phyloP scores from a whole-genome alignment of 2,113 vertebrate genomes.

The Paraplagusia blochii region DNA sequence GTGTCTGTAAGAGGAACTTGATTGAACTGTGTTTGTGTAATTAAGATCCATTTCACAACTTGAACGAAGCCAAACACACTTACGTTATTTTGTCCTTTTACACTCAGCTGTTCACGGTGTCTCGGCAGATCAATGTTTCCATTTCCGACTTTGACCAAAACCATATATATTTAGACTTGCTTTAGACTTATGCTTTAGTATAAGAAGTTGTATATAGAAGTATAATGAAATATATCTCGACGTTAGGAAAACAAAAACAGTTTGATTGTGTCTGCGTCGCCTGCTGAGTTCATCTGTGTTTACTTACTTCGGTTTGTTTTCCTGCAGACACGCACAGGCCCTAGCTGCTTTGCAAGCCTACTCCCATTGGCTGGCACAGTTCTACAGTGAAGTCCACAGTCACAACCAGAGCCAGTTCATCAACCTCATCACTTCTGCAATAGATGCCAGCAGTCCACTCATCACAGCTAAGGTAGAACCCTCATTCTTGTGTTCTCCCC shows the following conservation, averaged over 20 bases:
- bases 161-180: too few relatives aligned
- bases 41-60: too few relatives aligned
- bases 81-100: neutral
- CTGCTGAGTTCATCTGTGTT: neutral
- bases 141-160: too few relatives aligned
- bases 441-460: slow-evolving; percentile 89
- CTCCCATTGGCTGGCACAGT: slow-evolving; percentile 95
- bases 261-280: too few relatives aligned
- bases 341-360: slow-evolving; percentile 95
- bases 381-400: slow-evolving; percentile 89
- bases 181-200: too few relatives aligned
- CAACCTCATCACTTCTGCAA: slow-evolving; percentile 87
- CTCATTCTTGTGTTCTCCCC: neutral
- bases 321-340: slow-evolving; percentile 89
- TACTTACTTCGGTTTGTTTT: slow-evolving; percentile 15
- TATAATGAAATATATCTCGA: too few relatives aligned
- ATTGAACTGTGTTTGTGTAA: neutral
- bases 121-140: too few relatives aligned
- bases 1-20: neutral
- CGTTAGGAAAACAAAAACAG: too few relatives aligned
- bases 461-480: slow-evolving; percentile 89
- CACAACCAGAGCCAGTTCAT: slow-evolving; percentile 91
- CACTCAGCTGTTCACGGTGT: neutral
- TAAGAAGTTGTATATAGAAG: too few relatives aligned
- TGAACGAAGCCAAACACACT: too few relatives aligned